These are phyloP conservation scores for Engystomops pustulosus DNA, from an alignment of 2,113 vertebrate genomes.

Conservation along the genomic window DNA sequence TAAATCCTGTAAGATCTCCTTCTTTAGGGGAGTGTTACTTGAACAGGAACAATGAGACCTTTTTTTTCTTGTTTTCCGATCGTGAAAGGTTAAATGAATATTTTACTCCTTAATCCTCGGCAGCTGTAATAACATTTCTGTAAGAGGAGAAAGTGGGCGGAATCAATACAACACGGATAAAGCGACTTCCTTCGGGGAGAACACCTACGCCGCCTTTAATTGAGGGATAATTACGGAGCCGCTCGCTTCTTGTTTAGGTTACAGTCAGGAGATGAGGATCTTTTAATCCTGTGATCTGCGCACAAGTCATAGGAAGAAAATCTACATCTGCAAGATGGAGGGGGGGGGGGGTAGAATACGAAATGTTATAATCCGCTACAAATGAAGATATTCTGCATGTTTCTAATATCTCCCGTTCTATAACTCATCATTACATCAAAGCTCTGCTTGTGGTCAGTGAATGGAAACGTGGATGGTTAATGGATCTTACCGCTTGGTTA, in stretches of 20 bases:
- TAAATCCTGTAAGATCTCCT: no score
- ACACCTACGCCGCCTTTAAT: constrained; percentile 38
- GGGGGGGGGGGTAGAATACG: no score
- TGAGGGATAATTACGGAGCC: constrained; percentile 47
- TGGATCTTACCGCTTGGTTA: no score
- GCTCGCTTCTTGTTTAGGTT: constrained; percentile 41
- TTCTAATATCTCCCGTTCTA: no score
- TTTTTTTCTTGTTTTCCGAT: background rate
- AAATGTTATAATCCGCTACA: background rate
- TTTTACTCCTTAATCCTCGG: constrained; percentile 36
- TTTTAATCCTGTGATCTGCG: background rate
- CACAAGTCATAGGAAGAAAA: background rate
- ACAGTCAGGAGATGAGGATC: background rate
- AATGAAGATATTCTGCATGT: background rate
- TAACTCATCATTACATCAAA: no score
- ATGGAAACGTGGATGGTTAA: background rate
- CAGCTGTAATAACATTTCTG: constrained; percentile 43
- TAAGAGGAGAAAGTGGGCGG: constrained; percentile 28
- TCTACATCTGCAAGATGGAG: background rate
- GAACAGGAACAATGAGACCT: no score
- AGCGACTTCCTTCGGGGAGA: constrained; percentile 7
- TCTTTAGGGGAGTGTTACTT: no score
- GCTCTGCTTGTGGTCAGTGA: no score
- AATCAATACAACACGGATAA: constrained; percentile 45
- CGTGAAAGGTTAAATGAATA: constrained; percentile 50